Evolutionary conservation across 2,888 invertebrate genomes (phyloP).

Genomic region (Epirrita christyi): DNA sequence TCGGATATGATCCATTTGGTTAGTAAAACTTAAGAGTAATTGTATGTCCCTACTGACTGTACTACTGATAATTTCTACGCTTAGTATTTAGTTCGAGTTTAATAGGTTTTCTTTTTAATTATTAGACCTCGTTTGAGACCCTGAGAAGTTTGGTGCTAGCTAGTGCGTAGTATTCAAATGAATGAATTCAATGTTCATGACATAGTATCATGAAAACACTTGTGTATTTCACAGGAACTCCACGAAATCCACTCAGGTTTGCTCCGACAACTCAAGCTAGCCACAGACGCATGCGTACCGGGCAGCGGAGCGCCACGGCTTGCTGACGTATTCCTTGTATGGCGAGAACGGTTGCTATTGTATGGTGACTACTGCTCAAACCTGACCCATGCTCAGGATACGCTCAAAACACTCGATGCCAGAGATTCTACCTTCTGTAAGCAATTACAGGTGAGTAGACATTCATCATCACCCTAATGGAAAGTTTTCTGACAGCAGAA

Average conservation of each 20-base stretch:
- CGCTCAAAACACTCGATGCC: constrained; percentile 90
- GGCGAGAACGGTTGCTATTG: constrained; percentile 95
- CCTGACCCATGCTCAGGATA: constrained; percentile 94
- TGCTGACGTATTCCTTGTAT: constrained; percentile 94
- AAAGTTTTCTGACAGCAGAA: too few species aligned
- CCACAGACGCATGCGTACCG: constrained; percentile 86
- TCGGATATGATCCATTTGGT: too few species aligned
- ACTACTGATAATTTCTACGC: too few species aligned
- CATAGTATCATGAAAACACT: too few species aligned
- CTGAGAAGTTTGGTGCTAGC: too few species aligned
- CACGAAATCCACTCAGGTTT: constrained; percentile 94
- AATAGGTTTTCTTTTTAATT: too few species aligned
- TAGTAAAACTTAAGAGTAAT: too few species aligned
- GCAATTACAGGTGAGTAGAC: constrained; percentile 86
- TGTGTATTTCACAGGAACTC: constrained; percentile 86
- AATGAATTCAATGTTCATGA: too few species aligned
- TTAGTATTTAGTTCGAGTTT: too few species aligned
- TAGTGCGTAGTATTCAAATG: too few species aligned
- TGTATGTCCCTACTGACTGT: neutral
- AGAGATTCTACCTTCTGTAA: constrained; percentile 87
- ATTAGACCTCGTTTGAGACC: too few species aligned
- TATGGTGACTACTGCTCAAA: constrained; percentile 99
- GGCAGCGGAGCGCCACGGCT: constrained; percentile 79
- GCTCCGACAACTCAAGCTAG: constrained; percentile 91
- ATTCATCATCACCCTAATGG: too few species aligned